Evolutionary conservation across 2,113 vertebrate species (phyloP).

Genomic region (Platycercus adscitus): DNA sequence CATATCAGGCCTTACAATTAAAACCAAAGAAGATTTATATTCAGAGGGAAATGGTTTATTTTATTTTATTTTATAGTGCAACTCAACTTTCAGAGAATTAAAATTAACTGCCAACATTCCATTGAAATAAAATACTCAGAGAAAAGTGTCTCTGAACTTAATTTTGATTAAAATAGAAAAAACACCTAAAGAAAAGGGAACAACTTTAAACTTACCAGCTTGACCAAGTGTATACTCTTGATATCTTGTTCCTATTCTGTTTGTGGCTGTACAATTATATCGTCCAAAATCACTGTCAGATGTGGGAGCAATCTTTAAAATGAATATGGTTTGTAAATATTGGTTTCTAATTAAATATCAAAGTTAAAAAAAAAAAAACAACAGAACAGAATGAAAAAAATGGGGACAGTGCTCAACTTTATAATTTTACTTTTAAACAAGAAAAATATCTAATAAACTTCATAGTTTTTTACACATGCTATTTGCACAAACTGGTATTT

Average conservation of each 20-base stretch:
- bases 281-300: conserved; percentile 94
- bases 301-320: conserved; percentile 90
- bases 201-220: conserved; percentile 85
- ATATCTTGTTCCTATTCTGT: conserved; percentile 91
- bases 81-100: not conserved
- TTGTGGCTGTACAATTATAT: conserved; percentile 96
- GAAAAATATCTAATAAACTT: not conserved
- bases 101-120: not conserved
- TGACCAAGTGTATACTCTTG: conserved; percentile 94
- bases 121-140: not conserved
- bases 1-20: not conserved
- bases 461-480: not conserved
- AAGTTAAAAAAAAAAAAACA: not conserved
- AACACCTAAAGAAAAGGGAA: not conserved
- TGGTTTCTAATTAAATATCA: not conserved
- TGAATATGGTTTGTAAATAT: not conserved
- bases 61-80: not conserved
- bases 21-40: not conserved
- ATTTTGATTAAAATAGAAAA: not conserved
- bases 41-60: not conserved
- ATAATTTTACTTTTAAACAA: not conserved
- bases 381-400: not conserved
- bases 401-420: not conserved
- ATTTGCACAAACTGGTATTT: not conserved
- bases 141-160: not conserved